phyloP scores from a whole-genome alignment of 2,797 vertebrate species.

The Macropodus opercularis region DNA sequence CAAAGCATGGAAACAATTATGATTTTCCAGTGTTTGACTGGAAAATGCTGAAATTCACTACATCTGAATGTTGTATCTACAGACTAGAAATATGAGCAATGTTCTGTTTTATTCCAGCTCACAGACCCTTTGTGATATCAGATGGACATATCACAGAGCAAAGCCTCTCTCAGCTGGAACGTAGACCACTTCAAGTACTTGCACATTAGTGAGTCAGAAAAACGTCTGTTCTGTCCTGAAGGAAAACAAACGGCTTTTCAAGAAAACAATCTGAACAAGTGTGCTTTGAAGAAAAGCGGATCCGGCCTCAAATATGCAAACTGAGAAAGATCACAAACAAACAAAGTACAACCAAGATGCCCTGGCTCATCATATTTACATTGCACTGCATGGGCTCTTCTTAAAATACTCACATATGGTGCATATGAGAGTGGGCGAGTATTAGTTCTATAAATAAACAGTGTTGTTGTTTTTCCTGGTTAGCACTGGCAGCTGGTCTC shows the following conservation, averaged over 20 bases:
- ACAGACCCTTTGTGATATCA: constrained; percentile 30
- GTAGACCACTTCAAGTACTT: constrained; percentile 34
- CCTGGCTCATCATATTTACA: not conserved
- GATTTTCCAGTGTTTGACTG: constrained; percentile 30
- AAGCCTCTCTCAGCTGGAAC: constrained; percentile 41
- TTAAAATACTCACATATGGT: not conserved
- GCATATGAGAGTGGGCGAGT: not conserved
- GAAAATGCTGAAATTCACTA: constrained; percentile 47
- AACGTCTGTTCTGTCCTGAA: constrained; percentile 35
- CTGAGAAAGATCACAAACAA: constrained; percentile 27
- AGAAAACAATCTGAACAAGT: constrained; percentile 13
- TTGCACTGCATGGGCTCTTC: not conserved
- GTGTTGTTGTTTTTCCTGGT: too few relatives aligned
- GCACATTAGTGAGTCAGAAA: constrained; percentile 51
- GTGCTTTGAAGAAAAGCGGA: constrained; percentile 5
- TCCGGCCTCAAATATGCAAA: constrained; percentile 33
- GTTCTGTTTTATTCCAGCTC: constrained; percentile 39
- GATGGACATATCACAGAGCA: constrained; percentile 24
- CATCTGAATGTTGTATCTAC: constrained; percentile 24
- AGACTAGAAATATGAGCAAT: constrained; percentile 21
- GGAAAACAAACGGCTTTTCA: constrained; percentile 48
- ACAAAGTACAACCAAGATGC: not conserved
- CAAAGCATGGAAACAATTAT: constrained; percentile 44
- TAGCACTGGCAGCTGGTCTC: too few relatives aligned
- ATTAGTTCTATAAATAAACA: not conserved